phyloP scores from a whole-genome alignment of 2,797 vertebrate species.

The Pitangus sulphuratus region DNA sequence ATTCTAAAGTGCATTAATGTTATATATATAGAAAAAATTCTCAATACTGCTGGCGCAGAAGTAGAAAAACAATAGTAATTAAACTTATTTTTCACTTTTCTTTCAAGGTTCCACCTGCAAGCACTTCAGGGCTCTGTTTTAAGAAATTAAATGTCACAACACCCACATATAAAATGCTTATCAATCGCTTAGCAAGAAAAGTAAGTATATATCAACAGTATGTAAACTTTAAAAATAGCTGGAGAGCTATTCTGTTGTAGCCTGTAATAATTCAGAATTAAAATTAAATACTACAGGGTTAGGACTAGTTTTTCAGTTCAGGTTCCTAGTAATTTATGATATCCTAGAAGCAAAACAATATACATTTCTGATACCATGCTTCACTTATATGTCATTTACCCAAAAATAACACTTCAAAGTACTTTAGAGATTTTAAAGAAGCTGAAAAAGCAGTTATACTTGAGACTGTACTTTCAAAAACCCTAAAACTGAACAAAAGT shows the following conservation, averaged over 20 bases:
- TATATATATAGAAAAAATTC: background rate
- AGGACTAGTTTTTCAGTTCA: background rate
- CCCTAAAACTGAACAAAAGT: background rate
- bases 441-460: background rate
- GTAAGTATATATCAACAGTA: slow-evolving; percentile 71
- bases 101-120: slow-evolving; percentile 85
- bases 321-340: background rate
- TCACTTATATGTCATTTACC: background rate
- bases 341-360: background rate
- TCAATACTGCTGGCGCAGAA: background rate
- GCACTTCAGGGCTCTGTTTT: slow-evolving; percentile 93
- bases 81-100: background rate
- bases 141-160: slow-evolving; percentile 95
- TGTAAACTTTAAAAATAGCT: background rate
- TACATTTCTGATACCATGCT: background rate
- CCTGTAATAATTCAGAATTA: background rate
- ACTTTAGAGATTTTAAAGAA: background rate
- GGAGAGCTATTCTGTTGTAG: background rate
- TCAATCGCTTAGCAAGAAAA: slow-evolving; percentile 90
- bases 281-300: background rate
- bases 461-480: background rate
- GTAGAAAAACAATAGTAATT: background rate
- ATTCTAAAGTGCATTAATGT: background rate
- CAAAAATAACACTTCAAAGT: background rate
- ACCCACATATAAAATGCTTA: slow-evolving; percentile 83